Evolutionary conservation across 2,888 invertebrate species (phyloP), one percentile per base, ranked within the genome.

Genomic region (Synergus umbraculus): DNA sequence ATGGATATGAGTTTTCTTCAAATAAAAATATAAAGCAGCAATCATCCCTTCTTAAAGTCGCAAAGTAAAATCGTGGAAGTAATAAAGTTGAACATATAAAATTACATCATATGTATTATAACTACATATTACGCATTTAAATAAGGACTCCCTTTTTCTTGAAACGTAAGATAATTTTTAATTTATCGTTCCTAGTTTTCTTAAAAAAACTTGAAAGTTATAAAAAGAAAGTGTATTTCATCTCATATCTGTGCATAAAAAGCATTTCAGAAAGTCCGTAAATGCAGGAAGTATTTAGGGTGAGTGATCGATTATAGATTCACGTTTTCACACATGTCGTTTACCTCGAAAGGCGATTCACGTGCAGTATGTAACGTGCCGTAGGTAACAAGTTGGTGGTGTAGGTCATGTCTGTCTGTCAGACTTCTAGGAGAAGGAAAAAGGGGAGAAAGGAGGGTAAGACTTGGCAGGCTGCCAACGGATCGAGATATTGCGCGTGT

Each of bases 401-500:
- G 67, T 81, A 81, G 80, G 81, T 82, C 79, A 80, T 83, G 82
- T 81, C 79, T 49, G 79, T 78, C 64, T 49, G 79, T 78, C 64
- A 81, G 81, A 65, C 67, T 79, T 81, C 79, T 77, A 58, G 69
- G 78, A 78, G 29, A 54, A 29, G 49, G 73, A 41, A 46, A 73
- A 73, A 54, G 73, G 29, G 69, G 9, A 13, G 22, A 69, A 46
- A 29, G 29, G 81, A 78, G 69, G 77, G 78, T 82, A 82, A 81
- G 76, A 76, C 46, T 78, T 83, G 85, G 85, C 85, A 60, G 60
- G 41, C 18, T 15, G 83, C 85, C 85, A 84, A 76, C 41, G 77
- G 64, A 80, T 85, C 86, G 85, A 84, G 88, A 88, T 87, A 88
- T 87, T 86, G 87, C 88, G 83, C 85, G 82, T 87, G 88, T 87